A percentile compares a stretch with the other conserved stretches of the same genome.
phyloP scores from a whole-genome alignment of 2,888 invertebrate genomes.

The Pheosia gnoma region DNA sequence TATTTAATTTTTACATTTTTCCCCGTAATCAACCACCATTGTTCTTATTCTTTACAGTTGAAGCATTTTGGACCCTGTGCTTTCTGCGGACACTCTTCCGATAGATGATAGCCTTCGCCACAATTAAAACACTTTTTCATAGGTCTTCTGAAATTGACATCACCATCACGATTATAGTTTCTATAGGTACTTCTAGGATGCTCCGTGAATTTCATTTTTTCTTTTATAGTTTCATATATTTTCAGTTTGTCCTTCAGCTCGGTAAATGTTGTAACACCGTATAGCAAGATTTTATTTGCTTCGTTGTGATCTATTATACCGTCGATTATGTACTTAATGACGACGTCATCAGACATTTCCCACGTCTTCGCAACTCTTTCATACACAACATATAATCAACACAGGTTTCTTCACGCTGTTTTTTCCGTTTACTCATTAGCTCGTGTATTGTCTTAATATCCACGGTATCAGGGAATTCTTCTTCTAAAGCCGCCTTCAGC shows the following conservation, averaged over 20 bases:
- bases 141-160: too few species aligned
- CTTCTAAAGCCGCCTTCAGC: constrained; percentile 4
- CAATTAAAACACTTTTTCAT: constrained; percentile 1
- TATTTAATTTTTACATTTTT: too few species aligned
- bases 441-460: constrained; percentile 10
- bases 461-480: constrained; percentile 12
- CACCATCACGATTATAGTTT: neutral
- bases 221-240: constrained; percentile 22
- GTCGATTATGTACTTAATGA: constrained; percentile 35
- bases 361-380: constrained; percentile 17
- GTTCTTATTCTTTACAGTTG: constrained; percentile 9
- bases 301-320: constrained; percentile 24
- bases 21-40: too few species aligned
- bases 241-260: constrained; percentile 32
- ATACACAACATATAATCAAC: constrained; percentile 29
- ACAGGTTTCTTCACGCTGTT: constrained; percentile 15
- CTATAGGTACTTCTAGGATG: neutral
- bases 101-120: constrained; percentile 2
- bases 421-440: constrained; percentile 13
- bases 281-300: constrained; percentile 30
- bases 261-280: constrained; percentile 26
- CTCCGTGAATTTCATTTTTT: constrained; percentile 4
- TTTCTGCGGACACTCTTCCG: constrained; percentile 3
- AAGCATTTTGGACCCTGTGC: constrained; percentile 9
- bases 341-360: constrained; percentile 32